phyloP scores from a whole-genome alignment of 2,797 vertebrate species.

The Cirrhinus molitorella region DNA sequence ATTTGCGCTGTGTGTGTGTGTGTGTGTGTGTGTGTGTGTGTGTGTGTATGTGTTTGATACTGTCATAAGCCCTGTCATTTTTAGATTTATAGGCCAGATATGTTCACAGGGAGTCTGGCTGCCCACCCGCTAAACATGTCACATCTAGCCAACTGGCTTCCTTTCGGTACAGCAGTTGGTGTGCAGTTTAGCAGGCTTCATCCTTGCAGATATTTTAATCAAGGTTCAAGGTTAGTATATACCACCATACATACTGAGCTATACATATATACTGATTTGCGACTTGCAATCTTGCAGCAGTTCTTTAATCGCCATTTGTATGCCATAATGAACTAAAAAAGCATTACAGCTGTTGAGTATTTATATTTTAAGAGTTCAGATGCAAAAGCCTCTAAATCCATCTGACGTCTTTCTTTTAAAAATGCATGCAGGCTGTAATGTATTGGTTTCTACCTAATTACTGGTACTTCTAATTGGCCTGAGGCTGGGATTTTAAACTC shows the following conservation, averaged over 20 bases:
- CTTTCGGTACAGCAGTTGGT: neutral
- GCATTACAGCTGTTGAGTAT: neutral
- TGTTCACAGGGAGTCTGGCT: neutral
- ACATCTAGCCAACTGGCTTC: conserved; percentile 27
- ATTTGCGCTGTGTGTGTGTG: too few relatives aligned
- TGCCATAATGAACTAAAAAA: neutral
- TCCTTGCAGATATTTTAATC: conserved; percentile 21
- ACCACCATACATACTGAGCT: neutral
- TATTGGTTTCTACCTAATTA: too few relatives aligned
- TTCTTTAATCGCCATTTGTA: too few relatives aligned
- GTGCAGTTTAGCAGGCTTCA: conserved; percentile 12
- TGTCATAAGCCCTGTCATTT: conserved; percentile 3
- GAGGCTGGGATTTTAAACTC: too few relatives aligned
- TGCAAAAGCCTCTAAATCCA: too few relatives aligned
- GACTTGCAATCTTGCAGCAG: neutral
- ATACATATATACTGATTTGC: neutral
- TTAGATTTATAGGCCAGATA: conserved; percentile 16
- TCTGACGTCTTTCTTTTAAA: too few relatives aligned
- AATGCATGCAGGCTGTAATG: too few relatives aligned
- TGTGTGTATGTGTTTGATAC: neutral
- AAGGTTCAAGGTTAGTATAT: conserved; percentile 12
- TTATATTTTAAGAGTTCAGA: too few relatives aligned
- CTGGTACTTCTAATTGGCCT: too few relatives aligned
- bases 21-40: neutral
- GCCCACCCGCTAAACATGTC: neutral